A percentile compares a stretch with the other conserved stretches of the same genome.
phyloP scores from a whole-genome alignment of 2,113 vertebrate species.

The Corythaeola cristata region DNA sequence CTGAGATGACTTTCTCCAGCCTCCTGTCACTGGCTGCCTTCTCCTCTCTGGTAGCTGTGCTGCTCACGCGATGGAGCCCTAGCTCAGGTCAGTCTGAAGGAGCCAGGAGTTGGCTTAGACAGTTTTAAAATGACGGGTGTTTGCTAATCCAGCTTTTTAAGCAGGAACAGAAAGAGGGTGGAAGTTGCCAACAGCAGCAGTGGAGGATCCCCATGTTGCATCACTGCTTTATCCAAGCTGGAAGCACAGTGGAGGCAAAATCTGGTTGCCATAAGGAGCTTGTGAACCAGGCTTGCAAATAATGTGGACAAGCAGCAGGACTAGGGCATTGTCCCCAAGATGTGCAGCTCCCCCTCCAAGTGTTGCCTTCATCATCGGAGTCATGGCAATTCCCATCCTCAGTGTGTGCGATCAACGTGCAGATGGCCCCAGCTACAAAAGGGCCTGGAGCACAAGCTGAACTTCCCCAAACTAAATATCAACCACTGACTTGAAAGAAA shows the following conservation, averaged over 20 bases:
- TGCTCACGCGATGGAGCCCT: neutral
- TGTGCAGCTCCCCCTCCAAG: neutral
- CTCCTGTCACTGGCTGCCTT: neutral
- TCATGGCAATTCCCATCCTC: neutral
- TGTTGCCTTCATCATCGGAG: rapidly evolving
- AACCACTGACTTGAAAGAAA: neutral
- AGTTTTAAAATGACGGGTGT: neutral
- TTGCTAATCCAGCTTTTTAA: neutral
- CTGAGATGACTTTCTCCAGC: neutral
- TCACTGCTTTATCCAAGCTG: rapidly evolving
- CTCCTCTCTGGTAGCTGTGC: neutral
- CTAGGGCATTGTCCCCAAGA: neutral
- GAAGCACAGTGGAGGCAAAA: neutral
- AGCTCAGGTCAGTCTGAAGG: neutral
- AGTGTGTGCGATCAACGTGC: neutral
- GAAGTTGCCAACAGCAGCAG: neutral
- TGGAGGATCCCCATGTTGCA: rapidly evolving
- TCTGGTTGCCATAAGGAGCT: neutral
- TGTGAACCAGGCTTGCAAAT: neutral
- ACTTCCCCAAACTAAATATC: neutral
- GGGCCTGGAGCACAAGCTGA: neutral
- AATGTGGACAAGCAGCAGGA: neutral
- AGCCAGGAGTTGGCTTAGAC: neutral
- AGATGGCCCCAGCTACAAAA: neutral
- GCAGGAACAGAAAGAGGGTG: neutral